Evolutionary conservation across 2,113 vertebrate genomes (phyloP).

Genomic region (Vulpes vulpes): DNA sequence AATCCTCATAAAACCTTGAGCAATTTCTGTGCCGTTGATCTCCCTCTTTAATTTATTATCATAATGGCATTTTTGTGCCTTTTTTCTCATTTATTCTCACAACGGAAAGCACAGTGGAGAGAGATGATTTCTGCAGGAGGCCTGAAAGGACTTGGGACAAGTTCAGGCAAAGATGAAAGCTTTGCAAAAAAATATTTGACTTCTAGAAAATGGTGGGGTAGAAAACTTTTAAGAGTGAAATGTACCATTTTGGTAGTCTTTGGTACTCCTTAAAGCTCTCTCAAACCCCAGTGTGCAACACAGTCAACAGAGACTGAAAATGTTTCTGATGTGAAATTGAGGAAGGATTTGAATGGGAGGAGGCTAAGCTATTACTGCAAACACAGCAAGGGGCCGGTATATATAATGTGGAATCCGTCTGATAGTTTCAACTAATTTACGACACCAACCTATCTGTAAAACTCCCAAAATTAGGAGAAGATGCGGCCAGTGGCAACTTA

Average conservation of each 20-base stretch:
- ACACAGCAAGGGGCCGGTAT: not conserved
- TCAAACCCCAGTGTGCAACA: not conserved
- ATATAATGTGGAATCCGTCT: not conserved
- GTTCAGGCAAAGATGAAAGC: conserved; percentile 64
- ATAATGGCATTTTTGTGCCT: not conserved
- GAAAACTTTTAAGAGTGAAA: conserved; percentile 36
- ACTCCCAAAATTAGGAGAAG: conserved; percentile 2
- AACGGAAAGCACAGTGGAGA: conserved; percentile 63
- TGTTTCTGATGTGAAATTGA: conserved; percentile 42
- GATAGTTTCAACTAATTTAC: conserved; percentile 33
- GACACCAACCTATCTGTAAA: not conserved
- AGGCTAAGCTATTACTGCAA: not conserved
- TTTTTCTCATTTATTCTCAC: conserved; percentile 64
- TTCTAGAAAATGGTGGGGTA: conserved; percentile 53
- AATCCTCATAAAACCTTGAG: not conserved
- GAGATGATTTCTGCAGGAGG: not conserved
- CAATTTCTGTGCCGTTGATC: conserved; percentile 21
- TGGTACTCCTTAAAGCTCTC: not conserved
- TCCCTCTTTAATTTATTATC: conserved; percentile 57
- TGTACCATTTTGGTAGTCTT: not conserved
- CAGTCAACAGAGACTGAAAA: conserved; percentile 30
- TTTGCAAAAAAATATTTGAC: conserved; percentile 40
- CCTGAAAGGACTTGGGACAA: conserved; percentile 53
- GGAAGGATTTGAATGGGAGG: not conserved
- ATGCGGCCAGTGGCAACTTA: not conserved